Conservation (phyloP, 2,888 invertebrate species). For the Dynastes hyllus region DNA sequence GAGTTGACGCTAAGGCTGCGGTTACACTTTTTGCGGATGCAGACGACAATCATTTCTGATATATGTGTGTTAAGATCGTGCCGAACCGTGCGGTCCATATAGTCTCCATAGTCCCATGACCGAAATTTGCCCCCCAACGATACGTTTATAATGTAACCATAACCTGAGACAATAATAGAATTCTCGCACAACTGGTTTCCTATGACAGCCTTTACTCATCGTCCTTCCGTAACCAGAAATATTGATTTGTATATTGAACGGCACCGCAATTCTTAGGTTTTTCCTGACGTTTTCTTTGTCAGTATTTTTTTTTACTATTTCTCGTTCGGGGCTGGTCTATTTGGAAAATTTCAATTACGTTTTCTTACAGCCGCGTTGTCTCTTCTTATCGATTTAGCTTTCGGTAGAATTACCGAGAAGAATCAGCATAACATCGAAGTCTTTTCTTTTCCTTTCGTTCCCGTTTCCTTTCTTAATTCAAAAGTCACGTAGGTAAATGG, state of each 20-base stretch:
- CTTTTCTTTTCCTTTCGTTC: conserved; percentile 28
- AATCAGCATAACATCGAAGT: conserved; percentile 33
- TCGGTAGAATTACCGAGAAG: conserved; percentile 39
- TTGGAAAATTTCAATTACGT: conserved; percentile 42
- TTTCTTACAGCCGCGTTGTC: conserved; percentile 29
- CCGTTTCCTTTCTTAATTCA: conserved; percentile 28
- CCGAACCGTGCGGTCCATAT: no score
- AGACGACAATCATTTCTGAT: not conserved
- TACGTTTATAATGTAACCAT: conserved; percentile 4
- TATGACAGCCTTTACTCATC: conserved; percentile 53
- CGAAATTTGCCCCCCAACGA: not conserved
- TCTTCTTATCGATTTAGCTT: conserved; percentile 38
- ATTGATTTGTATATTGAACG: conserved; percentile 56
- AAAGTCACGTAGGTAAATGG: conserved; percentile 31
- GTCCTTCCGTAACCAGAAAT: conserved; percentile 39
- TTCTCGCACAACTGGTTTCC: conserved; percentile 60
- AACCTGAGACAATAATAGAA: conserved; percentile 58
- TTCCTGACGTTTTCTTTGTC: conserved; percentile 37
- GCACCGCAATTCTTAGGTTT: conserved; percentile 47
- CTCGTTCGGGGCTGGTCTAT: conserved; percentile 32
- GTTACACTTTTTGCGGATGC: not conserved
- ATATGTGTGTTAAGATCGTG: not conserved
- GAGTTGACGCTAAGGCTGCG: conserved; percentile 38
- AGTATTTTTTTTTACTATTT: conserved; percentile 37
- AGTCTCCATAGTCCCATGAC: no score